These are phyloP conservation scores for Anguilla rostrata DNA, from an alignment of 2,113 vertebrate genomes.

Conservation along the genomic window DNA sequence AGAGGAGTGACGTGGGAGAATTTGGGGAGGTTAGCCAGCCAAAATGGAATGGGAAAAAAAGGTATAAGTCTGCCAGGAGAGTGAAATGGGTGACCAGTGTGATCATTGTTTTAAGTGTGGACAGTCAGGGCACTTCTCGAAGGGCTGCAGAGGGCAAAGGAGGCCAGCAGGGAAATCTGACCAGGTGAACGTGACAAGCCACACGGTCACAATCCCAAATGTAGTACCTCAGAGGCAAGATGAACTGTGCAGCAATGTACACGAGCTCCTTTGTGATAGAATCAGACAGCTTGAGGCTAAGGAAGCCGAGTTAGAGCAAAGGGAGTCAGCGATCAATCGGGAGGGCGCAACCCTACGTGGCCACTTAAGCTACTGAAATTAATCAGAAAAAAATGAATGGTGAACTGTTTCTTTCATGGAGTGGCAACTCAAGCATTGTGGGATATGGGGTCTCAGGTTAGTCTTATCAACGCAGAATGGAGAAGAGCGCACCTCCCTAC, in stretches of 20 bases:
- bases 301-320: neutral
- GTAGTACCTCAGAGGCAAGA: no score
- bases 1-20: no score
- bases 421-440: conserved; percentile 19
- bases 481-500: conserved; percentile 8
- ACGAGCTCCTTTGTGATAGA: neutral
- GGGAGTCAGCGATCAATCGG: neutral
- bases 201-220: no score
- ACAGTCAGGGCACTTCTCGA: conserved; percentile 33
- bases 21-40: no score
- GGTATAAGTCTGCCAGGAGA: conserved; percentile 35
- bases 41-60: neutral
- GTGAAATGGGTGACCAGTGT: conserved; percentile 9
- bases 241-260: neutral
- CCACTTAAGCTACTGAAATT: conserved; percentile 17
- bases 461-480: neutral
- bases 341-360: neutral
- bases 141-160: conserved; percentile 19
- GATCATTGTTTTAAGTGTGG: conserved; percentile 47
- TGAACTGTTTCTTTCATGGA: conserved; percentile 17
- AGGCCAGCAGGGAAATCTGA: no score
- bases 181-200: no score
- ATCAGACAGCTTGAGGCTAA: neutral
- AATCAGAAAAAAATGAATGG: conserved; percentile 22
- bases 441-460: conserved; percentile 18